A percentile compares a stretch with the other conserved stretches of the same genome.
phyloP scores from a whole-genome alignment of 2,797 vertebrate species.

The Sebastes matsubarae region DNA sequence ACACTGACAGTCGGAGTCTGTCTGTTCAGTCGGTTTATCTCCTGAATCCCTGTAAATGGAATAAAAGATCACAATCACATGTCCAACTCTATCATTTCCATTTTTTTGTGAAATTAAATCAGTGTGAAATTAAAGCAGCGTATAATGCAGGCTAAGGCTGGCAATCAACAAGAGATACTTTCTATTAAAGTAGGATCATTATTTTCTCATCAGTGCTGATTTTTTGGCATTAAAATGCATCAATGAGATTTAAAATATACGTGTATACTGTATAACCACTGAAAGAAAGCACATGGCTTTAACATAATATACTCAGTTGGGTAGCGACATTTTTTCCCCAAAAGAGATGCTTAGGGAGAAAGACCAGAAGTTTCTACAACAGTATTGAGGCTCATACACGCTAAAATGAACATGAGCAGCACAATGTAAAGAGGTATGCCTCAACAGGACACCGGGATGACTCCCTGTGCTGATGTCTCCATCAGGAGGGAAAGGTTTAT shows the following conservation, averaged over 20 bases:
- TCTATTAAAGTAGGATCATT: not conserved
- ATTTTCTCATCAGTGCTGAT: not conserved
- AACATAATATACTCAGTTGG: not conserved
- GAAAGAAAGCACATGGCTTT: not conserved
- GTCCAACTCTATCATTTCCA: not conserved
- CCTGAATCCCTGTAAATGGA: not conserved
- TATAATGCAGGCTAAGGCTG: not conserved
- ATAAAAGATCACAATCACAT: not conserved
- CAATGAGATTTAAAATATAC: not conserved
- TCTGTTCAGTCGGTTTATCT: not conserved
- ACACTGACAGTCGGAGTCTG: not conserved
- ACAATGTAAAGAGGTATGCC: not conserved
- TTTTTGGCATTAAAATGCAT: not conserved
- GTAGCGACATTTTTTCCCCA: not conserved
- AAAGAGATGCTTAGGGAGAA: too few species aligned
- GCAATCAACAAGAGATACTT: not conserved
- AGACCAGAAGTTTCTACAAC: not conserved
- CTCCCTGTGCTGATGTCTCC: slow-evolving; percentile 23
- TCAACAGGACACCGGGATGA: slow-evolving; percentile 18
- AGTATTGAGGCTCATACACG: not conserved
- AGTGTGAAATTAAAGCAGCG: not conserved
- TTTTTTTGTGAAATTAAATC: not conserved
- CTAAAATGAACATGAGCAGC: not conserved
- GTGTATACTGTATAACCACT: not conserved
- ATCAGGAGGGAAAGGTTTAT: slow-evolving; percentile 15